These are phyloP conservation scores for Tauraco hartlaubi DNA, from an alignment of 2,797 vertebrate species.

Conservation along the genomic window DNA sequence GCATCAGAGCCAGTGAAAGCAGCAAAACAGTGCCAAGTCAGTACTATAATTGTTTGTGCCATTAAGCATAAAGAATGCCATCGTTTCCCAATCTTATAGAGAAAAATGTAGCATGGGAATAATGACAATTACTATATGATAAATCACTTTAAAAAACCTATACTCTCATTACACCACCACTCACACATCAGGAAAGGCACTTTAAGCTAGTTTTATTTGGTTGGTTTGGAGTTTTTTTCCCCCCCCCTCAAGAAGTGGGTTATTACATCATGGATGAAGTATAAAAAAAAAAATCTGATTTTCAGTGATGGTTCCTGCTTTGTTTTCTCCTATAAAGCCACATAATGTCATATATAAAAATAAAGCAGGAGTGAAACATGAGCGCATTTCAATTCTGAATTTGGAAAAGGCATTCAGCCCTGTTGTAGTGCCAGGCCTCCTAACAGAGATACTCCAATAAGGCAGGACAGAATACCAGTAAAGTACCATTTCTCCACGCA, in stretches of 20 bases:
- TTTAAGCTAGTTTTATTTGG: not conserved
- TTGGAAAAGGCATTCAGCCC: not conserved
- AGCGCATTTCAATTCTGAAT: not conserved
- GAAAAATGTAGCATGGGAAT: constrained; percentile 16
- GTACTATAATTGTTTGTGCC: constrained; percentile 54
- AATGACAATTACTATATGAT: not conserved
- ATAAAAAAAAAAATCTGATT: not conserved
- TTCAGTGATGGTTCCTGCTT: not conserved
- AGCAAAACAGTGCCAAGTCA: constrained; percentile 44
- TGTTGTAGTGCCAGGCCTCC: not conserved
- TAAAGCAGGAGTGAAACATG: not conserved
- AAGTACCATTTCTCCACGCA: not conserved
- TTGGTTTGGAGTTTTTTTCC: not conserved
- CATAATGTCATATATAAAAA: not conserved
- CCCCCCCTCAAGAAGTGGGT: not conserved
- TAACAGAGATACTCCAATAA: not conserved
- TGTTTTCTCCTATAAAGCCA: not conserved
- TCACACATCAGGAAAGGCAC: not conserved
- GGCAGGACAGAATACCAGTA: not conserved
- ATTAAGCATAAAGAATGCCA: constrained; percentile 67
- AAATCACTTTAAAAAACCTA: not conserved
- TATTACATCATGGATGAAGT: not conserved
- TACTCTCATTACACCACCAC: not conserved
- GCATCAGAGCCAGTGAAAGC: constrained; percentile 37
- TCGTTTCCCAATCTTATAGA: constrained; percentile 29